Evolutionary conservation across 1,140 invertebrate genomes (phyloP).

Genomic region (Diachasma alloeum): DNA sequence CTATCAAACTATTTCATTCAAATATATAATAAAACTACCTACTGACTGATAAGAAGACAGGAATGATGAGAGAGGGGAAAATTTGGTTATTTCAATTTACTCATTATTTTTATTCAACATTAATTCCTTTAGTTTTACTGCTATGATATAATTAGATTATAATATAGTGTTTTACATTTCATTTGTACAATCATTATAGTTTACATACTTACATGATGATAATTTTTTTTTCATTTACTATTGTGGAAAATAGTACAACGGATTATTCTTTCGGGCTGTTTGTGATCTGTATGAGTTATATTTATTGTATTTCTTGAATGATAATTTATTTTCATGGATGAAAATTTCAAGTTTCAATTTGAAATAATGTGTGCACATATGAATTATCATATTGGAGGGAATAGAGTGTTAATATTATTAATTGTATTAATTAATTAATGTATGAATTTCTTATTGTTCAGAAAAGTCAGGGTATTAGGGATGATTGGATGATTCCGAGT

Average conservation of each 20-base stretch:
- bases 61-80: too few relatives aligned
- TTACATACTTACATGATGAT: not conserved
- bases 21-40: too few relatives aligned
- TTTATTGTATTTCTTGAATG: not conserved
- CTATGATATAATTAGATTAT: too few relatives aligned
- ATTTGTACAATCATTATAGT: not conserved
- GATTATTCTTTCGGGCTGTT: too few relatives aligned
- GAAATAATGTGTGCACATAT: not conserved
- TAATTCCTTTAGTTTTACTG: too few relatives aligned
- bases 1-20: too few relatives aligned
- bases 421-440: not conserved
- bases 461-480: not conserved
- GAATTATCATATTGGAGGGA: not conserved
- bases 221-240: not conserved
- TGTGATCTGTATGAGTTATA: not conserved
- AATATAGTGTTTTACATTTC: too few relatives aligned
- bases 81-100: too few relatives aligned
- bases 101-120: too few relatives aligned
- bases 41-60: too few relatives aligned
- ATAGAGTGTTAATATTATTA: not conserved
- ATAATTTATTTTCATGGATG: not conserved
- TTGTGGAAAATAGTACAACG: not conserved
- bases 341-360: not conserved
- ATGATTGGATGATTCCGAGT: not conserved
- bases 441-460: not conserved